phyloP scores from a whole-genome alignment of 2,113 vertebrate species.

The Empidonax alnorum region DNA sequence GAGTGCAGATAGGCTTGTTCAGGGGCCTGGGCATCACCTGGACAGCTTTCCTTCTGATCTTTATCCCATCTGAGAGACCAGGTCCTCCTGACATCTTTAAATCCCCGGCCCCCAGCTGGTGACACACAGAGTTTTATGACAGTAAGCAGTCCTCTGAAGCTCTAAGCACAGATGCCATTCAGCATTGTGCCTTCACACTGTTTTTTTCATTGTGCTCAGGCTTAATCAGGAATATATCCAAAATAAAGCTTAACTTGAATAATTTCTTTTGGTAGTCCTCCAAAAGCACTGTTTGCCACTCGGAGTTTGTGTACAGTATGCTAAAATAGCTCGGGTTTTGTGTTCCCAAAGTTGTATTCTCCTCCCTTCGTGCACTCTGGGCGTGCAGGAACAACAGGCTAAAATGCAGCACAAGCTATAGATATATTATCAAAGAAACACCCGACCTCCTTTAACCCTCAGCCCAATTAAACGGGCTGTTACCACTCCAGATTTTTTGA shows the following conservation, averaged over 20 bases:
- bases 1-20: constrained; percentile 89
- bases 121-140: constrained; percentile 90
- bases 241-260: constrained; percentile 82
- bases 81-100: constrained; percentile 87
- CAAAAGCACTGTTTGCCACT: constrained; percentile 80
- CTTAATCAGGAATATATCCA: constrained; percentile 86
- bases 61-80: constrained; percentile 94
- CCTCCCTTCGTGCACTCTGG: not conserved
- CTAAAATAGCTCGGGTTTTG: constrained; percentile 73
- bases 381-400: constrained; percentile 43
- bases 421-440: constrained; percentile 49
- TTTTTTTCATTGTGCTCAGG: constrained; percentile 87
- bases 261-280: constrained; percentile 81
- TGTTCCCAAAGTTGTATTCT: constrained; percentile 71
- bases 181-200: constrained; percentile 86
- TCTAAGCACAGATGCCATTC: constrained; percentile 88
- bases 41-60: constrained; percentile 93
- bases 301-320: constrained; percentile 76
- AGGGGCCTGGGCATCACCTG: constrained; percentile 91
- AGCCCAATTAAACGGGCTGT: not conserved
- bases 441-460: not conserved
- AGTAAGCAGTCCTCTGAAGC: constrained; percentile 86
- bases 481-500: not conserved
- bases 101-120: constrained; percentile 89
- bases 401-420: constrained; percentile 50